Conservation (phyloP, 2,113 vertebrate species). For the Condylura cristata region DNA sequence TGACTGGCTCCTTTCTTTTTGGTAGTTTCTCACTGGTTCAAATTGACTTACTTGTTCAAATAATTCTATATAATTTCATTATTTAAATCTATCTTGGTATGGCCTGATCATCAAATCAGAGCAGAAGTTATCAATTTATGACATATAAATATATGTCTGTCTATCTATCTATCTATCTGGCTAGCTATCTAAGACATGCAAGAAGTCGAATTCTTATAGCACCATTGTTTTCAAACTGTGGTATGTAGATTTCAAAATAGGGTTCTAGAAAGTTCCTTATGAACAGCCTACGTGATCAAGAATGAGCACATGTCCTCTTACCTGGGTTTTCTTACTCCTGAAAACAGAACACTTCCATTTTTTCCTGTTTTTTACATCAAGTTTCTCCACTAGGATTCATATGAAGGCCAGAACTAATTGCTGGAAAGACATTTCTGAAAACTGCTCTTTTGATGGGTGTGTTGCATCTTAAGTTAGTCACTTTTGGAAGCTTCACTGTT, state of each 20-base stretch:
- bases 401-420: not conserved
- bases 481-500: not conserved
- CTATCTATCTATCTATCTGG: no score
- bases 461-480: not conserved
- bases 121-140: not conserved
- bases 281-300: not conserved
- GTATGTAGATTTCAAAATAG: not conserved
- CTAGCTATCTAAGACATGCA: not conserved
- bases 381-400: not conserved
- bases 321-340: not conserved
- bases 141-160: no score
- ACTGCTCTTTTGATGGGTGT: not conserved
- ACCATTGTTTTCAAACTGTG: not conserved
- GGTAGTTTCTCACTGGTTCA: not conserved
- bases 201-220: constrained; percentile 15
- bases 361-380: not conserved
- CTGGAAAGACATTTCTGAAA: constrained; percentile 14
- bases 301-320: not conserved
- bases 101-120: not conserved
- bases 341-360: not conserved
- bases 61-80: not conserved
- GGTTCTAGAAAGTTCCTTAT: not conserved
- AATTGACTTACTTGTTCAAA: not conserved
- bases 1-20: not conserved
- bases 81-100: not conserved